Conservation (phyloP, 2,113 vertebrate genomes). For the Talpa occidentalis region DNA sequence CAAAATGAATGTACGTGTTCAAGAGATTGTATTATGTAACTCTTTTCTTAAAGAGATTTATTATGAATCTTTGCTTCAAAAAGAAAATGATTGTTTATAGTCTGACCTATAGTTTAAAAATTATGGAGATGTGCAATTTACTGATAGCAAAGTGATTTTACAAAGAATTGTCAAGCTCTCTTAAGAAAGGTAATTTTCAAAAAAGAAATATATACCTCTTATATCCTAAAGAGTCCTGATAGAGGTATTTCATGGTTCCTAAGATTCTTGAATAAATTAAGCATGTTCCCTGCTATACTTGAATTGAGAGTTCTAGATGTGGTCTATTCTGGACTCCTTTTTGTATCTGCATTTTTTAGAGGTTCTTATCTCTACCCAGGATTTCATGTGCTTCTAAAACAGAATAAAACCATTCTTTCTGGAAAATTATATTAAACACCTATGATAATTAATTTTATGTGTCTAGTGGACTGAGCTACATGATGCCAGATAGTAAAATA, state of each 20-base stretch:
- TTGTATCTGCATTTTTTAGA: background rate
- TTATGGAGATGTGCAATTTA: background rate
- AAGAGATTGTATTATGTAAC: background rate
- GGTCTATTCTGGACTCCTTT: background rate
- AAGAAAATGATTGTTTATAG: background rate
- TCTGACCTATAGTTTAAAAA: background rate
- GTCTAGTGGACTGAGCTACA: background rate
- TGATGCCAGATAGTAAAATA: background rate
- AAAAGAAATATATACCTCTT: background rate
- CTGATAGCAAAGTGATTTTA: background rate
- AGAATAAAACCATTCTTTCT: background rate
- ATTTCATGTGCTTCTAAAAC: background rate
- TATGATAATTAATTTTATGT: background rate
- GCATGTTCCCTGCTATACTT: background rate
- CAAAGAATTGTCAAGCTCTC: background rate
- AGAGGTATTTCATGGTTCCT: background rate
- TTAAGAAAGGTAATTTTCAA: background rate
- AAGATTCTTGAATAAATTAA: background rate
- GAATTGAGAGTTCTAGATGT: background rate
- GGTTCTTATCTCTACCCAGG: background rate
- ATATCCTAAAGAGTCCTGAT: background rate
- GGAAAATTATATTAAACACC: background rate
- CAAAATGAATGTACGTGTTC: background rate
- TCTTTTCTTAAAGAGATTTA: background rate
- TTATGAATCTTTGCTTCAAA: conserved; percentile 34